Evolutionary conservation across 2,797 vertebrate genomes (phyloP), one percentile per base, ranked within the genome.

Genomic region (Chaunax sp.): DNA sequence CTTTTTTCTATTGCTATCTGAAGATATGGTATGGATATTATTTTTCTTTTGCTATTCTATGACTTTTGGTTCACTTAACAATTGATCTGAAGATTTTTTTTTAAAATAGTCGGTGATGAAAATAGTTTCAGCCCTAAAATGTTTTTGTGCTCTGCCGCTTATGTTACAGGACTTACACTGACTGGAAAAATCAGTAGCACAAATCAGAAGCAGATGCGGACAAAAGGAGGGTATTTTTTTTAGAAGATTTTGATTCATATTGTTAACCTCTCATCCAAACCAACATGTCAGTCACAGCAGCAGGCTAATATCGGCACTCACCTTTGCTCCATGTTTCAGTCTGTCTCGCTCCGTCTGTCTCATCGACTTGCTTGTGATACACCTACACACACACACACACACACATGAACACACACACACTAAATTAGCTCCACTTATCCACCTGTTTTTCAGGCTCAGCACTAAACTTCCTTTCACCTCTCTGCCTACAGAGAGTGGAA

Each of bases 231-330:
- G 4, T 2, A 15, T 38, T 12, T 44, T 49, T 49, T 49, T 53
- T 6, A 20, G 28, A 6, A 26, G 3, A 25, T 28, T 47, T 16
- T 12, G 35, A 9, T 51, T 52, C 40, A 53, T 58, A 26, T 51
- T 43, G 26, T 74, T 72, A 69, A 69, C 56, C 49, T 74, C 30
- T 64, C 0, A 6, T 54, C 43, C 20, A 54, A 72, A 64, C 18
- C 16, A 25, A 49, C 47, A 55, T 20, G 38, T 47, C 69, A 51
- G 38, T 61, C 45, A 59, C 50, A 60, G 41, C 64, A 65, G 45
- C 66, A 72, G 46, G 35, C 38, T 70, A 68, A 82, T 63, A 63
- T 76, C 68, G 73, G 72, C 37, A 5, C 37, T 76, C 50, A 76
- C 65, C 71, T 82, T 64, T 73, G 55, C 41, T 46, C 63, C 47